phyloP scores from a whole-genome alignment of 2,888 invertebrate species.

The Lutraria lutraria region DNA sequence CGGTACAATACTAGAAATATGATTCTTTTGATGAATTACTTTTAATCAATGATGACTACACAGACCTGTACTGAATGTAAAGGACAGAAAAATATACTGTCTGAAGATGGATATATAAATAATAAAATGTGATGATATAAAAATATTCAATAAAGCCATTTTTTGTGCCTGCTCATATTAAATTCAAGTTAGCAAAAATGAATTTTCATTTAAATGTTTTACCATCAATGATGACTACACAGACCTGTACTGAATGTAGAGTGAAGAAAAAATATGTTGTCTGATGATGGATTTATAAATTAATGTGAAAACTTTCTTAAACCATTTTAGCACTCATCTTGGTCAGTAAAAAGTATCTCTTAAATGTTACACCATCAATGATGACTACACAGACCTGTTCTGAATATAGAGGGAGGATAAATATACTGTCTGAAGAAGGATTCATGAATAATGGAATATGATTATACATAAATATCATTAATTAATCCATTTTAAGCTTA shows the following conservation, averaged over 20 bases:
- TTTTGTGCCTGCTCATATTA: background rate
- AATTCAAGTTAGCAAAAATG: background rate
- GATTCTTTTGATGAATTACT: no score
- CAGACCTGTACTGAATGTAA: slow-evolving; percentile 43
- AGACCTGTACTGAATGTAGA: slow-evolving; percentile 36
- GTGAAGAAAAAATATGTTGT: background rate
- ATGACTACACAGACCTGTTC: slow-evolving; percentile 45
- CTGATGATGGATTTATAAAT: slow-evolving; percentile 26
- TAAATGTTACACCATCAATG: slow-evolving; percentile 9
- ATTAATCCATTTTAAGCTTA: no score
- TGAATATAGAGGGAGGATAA: slow-evolving; percentile 9
- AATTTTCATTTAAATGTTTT: background rate
- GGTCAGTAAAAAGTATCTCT: background rate
- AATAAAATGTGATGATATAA: no score
- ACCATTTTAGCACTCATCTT: no score
- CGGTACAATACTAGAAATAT: no score
- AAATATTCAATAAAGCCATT: background rate
- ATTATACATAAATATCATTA: no score
- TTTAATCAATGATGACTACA: slow-evolving; percentile 29
- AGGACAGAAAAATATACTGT: background rate
- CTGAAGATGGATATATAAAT: background rate
- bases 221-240: background rate
- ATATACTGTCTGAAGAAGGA: background rate
- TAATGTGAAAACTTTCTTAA: no score
- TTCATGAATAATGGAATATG: no score